Base-by-base conservation (phyloP, 2,113 vertebrate genomes). In the Chaenocephalus aceratus region DNA sequence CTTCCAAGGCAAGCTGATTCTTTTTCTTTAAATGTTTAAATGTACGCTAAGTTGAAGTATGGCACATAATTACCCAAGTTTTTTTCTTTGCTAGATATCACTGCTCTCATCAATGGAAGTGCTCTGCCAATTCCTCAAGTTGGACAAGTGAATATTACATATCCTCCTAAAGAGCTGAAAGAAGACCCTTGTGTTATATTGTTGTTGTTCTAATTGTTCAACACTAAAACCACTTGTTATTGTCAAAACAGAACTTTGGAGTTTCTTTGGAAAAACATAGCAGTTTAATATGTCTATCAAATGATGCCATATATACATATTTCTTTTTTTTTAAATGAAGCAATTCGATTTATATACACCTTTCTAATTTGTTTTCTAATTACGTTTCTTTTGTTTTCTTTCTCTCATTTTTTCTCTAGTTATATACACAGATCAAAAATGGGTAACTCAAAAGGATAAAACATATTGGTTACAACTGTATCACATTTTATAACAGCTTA, bases 1-100 rank as follows among this genome's bases (percentile, higher is more conserved):
- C 34, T 75, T 96, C 66, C 93, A 96, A 93, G 96, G 96, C 94
- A 95, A 1, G 75, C 11, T n/a, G n/a, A 30, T 30, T 61, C 64
- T 64, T 16, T 41, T 7, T 41, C 36, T 41, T 8, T 6, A 41
- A 6, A 6, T 58, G 41, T 0, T 48, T 10, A 30, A 30, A 8
- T 8, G 45, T 14, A 54, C 54, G 18, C 16, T 18, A 3, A 21
- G 18, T 76, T 59, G 5, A 70, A 49, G 15, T 1, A 53, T 59
- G 13, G 6, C 16, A 48, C 34, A 52, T 63, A 5, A 6, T 9
- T 8, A 56, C 15, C 65, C 2, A 63, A 11, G 23, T 9, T 62
- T 46, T 61, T 2, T 46, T 51, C 7, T 80, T 26, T 45, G 3
- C 10, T 59, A 92, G 88, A 90, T 73, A 10, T 90, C 23, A 71